Conservation (phyloP, 2,113 vertebrate genomes). For the Fregetta grallaria region DNA sequence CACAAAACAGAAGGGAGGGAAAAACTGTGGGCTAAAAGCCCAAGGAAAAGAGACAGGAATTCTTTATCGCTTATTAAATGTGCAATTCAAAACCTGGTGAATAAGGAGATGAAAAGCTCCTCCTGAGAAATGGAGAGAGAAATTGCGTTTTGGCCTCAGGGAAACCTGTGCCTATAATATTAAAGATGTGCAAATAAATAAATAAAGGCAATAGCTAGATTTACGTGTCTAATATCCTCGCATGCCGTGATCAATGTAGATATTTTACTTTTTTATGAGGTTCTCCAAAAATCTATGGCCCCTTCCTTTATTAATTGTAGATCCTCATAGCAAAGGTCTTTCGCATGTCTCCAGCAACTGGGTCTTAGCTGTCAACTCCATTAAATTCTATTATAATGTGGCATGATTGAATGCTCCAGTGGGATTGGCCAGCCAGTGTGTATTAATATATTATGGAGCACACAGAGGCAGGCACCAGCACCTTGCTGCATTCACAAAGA, state of each 20-base stretch:
- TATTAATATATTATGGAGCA: slow-evolving; percentile 47
- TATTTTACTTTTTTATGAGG: slow-evolving; percentile 60
- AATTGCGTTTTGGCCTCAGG: slow-evolving; percentile 39
- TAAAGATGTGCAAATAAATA: slow-evolving; percentile 48
- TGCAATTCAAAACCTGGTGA: slow-evolving; percentile 64
- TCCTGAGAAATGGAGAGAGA: slow-evolving; percentile 56
- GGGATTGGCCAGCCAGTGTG: slow-evolving; percentile 19
- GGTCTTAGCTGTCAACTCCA: slow-evolving; percentile 52
- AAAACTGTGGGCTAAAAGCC: slow-evolving; percentile 1
- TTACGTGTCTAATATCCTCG: slow-evolving; percentile 32
- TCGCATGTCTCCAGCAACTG: slow-evolving; percentile 46
- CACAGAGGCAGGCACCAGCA: neutral
- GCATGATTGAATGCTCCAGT: slow-evolving; percentile 42
- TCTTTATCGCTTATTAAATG: slow-evolving; percentile 66
- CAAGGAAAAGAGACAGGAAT: slow-evolving; percentile 43
- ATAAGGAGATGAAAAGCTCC: slow-evolving; percentile 58
- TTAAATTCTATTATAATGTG: slow-evolving; percentile 55
- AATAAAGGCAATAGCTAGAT: slow-evolving; percentile 10
- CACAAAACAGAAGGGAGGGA: neutral
- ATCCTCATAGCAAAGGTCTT: slow-evolving; percentile 47
- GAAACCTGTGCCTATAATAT: slow-evolving; percentile 33
- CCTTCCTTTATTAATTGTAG: slow-evolving; percentile 46
- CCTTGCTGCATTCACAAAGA: slow-evolving; percentile 36
- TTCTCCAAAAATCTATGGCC: slow-evolving; percentile 50
- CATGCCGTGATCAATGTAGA: neutral